Evolutionary conservation across 2,888 invertebrate genomes (phyloP), one percentile per base, ranked within the genome.

Genomic region (Caenorhabditis afra): DNA sequence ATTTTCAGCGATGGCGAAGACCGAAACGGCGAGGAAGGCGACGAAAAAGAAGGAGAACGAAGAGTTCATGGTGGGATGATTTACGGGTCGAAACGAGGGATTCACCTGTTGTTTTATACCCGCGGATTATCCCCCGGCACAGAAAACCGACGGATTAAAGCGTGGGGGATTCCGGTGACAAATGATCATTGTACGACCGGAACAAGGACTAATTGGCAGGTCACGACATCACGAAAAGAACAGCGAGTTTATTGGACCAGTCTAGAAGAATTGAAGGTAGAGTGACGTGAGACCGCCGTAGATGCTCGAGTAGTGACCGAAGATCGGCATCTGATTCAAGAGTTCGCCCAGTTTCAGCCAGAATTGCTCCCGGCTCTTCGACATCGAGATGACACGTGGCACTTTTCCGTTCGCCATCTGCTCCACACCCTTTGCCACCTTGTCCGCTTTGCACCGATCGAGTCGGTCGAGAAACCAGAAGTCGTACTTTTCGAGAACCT

Each of bases 281-380:
- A 86, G 64, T 5, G 85, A 85, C 10, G 86, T 81, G 16, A 86
- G 58, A 10, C 86, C 86, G 45, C 86, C 85, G 70, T 86, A 86
- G 50, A 85, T 82, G 12, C 81, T 80, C 5, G 85, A 86, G 52
- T 81, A 80, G 45, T 82, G 79, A 8, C 85, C 85, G 44, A 86
- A 85, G 37, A 86, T 57, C 10, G 86, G 86, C 47, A 86, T 80
- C 41, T 79, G 77, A 57, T 81, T 83, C 37, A 86, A 59, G 8
- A 84, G 10, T 53, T 85, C 82, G 8, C 86, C 86, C 3, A 85
- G 49, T 20, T 82, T 81, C 57, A 86, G 55, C 12, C 73, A 79
- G 18, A 85, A 65, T 45, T 79, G 79, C 50, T 86, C 84, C 22
- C 81, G 65, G 18, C 77, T 53, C 55, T 86, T 86, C 12, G 86